phyloP scores from a whole-genome alignment of 2,113 vertebrate genomes.

The Eurypyga helias region DNA sequence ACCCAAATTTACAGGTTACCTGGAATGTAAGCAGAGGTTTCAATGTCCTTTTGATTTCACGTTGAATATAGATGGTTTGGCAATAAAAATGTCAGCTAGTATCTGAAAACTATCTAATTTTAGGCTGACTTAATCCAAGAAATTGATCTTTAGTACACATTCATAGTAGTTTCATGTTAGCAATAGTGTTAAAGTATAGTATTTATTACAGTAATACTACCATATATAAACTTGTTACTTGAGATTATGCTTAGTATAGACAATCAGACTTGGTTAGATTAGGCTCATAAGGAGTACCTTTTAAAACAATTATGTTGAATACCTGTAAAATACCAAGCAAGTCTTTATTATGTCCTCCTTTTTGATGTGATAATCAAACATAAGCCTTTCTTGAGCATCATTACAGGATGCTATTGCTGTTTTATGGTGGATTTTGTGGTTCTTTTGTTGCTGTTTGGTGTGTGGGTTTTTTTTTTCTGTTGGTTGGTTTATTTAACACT shows the following conservation, averaged over 20 bases:
- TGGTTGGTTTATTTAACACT: too few relatives aligned
- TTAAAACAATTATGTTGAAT: background rate
- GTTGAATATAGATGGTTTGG: background rate
- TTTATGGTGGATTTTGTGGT: background rate
- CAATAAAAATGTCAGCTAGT: background rate
- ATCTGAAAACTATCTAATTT: background rate
- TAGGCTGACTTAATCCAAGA: background rate
- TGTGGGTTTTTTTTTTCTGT: too few relatives aligned
- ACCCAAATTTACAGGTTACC: background rate
- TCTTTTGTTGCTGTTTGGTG: too few relatives aligned
- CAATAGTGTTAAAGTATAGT: background rate
- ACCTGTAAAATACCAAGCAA: background rate
- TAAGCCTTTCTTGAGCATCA: background rate
- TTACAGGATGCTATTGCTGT: background rate
- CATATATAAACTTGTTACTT: background rate
- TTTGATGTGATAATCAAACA: background rate
- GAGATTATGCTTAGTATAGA: background rate
- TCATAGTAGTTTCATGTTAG: background rate
- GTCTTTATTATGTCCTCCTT: background rate
- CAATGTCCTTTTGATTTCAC: background rate
- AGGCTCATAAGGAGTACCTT: background rate
- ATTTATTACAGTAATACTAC: background rate
- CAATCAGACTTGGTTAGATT: background rate
- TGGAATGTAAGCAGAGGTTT: background rate
- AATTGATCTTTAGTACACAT: background rate